A percentile compares a stretch with the other conserved stretches of the same genome.
These are phyloP conservation scores for Listronotus bonariensis DNA, from an alignment of 1,140 invertebrate species.

Conservation along the genomic window DNA sequence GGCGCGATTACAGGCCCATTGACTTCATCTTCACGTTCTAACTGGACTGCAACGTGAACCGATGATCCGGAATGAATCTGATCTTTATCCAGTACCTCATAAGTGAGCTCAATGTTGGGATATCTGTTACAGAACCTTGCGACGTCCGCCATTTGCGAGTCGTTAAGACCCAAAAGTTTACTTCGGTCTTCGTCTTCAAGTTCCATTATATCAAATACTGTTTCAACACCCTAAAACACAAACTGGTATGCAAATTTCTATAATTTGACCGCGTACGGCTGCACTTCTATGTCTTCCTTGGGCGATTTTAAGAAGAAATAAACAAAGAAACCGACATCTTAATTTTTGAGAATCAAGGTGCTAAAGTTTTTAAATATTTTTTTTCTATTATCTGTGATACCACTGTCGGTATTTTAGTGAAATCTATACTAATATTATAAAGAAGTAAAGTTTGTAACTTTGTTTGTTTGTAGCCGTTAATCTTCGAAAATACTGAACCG, in stretches of 20 bases:
- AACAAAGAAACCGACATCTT: too few species aligned
- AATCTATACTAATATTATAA: too few species aligned
- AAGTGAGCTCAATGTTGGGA: constrained; percentile 96
- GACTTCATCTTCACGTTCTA: constrained; percentile 97
- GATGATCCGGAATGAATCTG: constrained; percentile 77
- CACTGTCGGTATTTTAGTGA: too few species aligned
- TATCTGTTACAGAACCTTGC: constrained; percentile 98
- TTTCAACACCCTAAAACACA: constrained; percentile 77
- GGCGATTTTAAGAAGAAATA: not conserved
- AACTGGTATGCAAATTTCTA: not conserved
- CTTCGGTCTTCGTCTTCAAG: constrained; percentile 93
- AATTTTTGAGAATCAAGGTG: too few species aligned
- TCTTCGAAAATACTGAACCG: too few species aligned
- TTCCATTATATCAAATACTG: constrained; percentile 98
- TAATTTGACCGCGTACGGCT: not conserved
- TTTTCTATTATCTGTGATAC: too few species aligned
- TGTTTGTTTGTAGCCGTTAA: too few species aligned
- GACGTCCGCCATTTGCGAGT: constrained; percentile 93
- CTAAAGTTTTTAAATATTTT: too few species aligned
- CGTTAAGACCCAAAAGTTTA: constrained; percentile 81
- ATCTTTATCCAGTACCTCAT: constrained; percentile 88
- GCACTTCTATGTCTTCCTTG: not conserved
- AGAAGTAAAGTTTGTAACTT: too few species aligned
- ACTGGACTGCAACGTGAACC: constrained; percentile 86
- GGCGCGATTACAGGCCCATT: constrained; percentile 96